Base-by-base conservation (phyloP, 2,113 vertebrate species). In the Myrmecobius fasciatus region DNA sequence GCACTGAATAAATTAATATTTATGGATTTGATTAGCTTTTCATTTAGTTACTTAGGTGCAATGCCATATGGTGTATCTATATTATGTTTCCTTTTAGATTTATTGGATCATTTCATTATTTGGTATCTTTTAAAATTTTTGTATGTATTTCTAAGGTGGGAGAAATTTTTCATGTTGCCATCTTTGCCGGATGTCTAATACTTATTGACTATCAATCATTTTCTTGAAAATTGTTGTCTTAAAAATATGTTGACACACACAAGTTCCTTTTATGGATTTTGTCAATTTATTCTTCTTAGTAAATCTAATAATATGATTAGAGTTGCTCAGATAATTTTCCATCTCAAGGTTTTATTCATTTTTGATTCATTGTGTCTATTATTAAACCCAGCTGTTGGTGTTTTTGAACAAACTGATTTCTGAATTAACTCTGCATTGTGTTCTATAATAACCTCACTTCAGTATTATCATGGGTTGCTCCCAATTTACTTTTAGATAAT, bases 401-500 rank as follows among this genome's bases (percentile, higher is more conserved):
- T 98, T 98, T 99, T 98, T 98, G 96, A 98, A 98, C 97, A 98
- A 98, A 98, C 98, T 97, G 97, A 98, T 98, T 98, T 98, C 98
- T 98, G 98, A 99, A 99, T 98, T 98, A 98, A 97, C 98, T 98
- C 97, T 97, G 97, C 97, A 98, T 98, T 98, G 97, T 99, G 94
- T 98, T 98, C 97, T 97, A 46, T 98, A 98, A 99, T 98, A 98
- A 98, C 0, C 1, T 95, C 96, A 98, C 97, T 98, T 98, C 98
- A 98, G 97, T 98, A 98, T 98, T 98, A 97, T 98, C 98, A 98
- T 97, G 97, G 97, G 98, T 97, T 98, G 97, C 94, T 99, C 98
- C 97, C 98, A 99, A 98, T 99, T 98, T 99, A 98, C 98, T 98
- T 98, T 98, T 98, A 97, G 98, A 99, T 99, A 99, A 99, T 99